Conservation (phyloP, 37 sponge, comb jelly and placozoan species). For the Mnemiopsis leidyi region DNA sequence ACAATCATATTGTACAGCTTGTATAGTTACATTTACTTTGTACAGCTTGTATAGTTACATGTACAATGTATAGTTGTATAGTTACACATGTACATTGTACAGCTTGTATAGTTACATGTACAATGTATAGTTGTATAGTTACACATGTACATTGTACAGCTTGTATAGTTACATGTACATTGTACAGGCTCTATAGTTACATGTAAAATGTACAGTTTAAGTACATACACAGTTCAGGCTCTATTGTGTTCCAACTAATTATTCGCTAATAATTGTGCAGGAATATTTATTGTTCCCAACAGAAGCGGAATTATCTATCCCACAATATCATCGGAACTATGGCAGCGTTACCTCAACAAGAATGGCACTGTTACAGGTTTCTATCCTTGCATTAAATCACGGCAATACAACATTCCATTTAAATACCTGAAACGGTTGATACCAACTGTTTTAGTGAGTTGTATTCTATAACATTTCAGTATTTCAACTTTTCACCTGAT, state of each 20-base stretch:
- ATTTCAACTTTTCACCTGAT: too few relatives aligned
- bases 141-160: neutral
- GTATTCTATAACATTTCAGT: too few relatives aligned
- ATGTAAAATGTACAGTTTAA: neutral
- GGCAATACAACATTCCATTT: too few relatives aligned
- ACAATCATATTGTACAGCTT: too few relatives aligned
- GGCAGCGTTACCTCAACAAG: slow-evolving; percentile 36
- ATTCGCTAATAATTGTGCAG: too few relatives aligned
- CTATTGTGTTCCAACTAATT: neutral
- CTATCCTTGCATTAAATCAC: too few relatives aligned
- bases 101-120: neutral
- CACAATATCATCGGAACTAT: neutral
- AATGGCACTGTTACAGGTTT: slow-evolving; percentile 16
- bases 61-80: neutral
- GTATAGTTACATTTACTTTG: too few relatives aligned
- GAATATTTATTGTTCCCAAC: slow-evolving; percentile 36
- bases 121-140: neutral
- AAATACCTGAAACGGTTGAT: too few relatives aligned
- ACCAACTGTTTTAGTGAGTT: too few relatives aligned
- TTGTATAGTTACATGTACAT: neutral
- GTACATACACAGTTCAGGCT: too few relatives aligned
- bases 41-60: too few relatives aligned
- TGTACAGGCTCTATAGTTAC: neutral
- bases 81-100: neutral
- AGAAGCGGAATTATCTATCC: slow-evolving; percentile 12